Evolutionary conservation across 2,113 vertebrate species (phyloP).

Genomic region (Actenoides lindsayi): DNA sequence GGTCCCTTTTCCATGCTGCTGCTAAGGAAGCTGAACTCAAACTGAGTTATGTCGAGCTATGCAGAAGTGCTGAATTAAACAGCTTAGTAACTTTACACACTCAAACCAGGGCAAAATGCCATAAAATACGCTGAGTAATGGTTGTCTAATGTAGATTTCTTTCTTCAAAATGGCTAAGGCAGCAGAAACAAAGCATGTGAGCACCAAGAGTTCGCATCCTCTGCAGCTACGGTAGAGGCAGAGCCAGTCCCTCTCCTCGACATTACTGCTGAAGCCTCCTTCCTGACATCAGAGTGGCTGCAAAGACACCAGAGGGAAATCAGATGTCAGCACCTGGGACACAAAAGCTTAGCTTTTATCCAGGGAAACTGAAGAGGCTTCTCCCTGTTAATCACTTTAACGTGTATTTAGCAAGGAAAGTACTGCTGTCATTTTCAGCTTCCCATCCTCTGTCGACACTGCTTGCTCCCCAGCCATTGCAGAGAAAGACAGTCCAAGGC

Average conservation of each 20-base stretch:
- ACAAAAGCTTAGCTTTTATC: background rate
- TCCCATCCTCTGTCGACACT: background rate
- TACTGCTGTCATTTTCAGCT: background rate
- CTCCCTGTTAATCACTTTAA: background rate
- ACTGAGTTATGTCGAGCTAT: background rate
- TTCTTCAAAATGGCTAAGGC: background rate
- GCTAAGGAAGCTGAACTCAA: background rate
- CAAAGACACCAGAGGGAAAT: background rate
- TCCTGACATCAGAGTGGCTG: background rate
- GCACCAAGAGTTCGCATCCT: background rate
- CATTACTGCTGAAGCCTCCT: background rate
- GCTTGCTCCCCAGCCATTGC: background rate
- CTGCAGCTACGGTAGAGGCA: background rate
- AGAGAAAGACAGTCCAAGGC: background rate
- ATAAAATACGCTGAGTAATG: slow-evolving; percentile 13
- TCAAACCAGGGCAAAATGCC: background rate
- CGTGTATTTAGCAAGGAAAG: background rate
- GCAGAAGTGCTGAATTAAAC: slow-evolving; percentile 41
- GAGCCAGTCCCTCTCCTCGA: background rate
- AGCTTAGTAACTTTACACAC: background rate
- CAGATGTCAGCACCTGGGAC: background rate
- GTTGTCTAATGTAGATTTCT: background rate
- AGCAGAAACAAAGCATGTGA: background rate
- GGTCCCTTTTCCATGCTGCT: background rate
- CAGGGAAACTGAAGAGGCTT: background rate